A percentile compares a stretch with the other conserved stretches of the same genome.
Conservation (phyloP, 1,140 invertebrate genomes). For the Coptotermes formosanus region DNA sequence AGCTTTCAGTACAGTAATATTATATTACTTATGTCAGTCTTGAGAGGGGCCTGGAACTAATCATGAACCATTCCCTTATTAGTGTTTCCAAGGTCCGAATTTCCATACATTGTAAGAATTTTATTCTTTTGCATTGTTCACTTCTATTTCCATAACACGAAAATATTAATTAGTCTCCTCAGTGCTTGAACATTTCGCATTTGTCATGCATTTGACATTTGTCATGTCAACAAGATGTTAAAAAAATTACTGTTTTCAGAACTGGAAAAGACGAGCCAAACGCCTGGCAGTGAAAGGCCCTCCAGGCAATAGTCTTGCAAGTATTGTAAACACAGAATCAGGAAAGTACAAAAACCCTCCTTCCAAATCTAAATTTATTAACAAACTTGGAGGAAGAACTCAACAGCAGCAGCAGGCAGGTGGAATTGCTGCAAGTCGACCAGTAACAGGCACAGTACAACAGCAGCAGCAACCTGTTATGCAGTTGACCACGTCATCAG, state of each 20-base stretch:
- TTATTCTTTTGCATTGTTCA: no score
- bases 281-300: slow-evolving; percentile 60
- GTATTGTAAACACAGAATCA: slow-evolving; percentile 34
- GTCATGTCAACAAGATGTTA: neutral
- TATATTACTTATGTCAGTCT: no score
- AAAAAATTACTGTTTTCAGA: slow-evolving; percentile 48
- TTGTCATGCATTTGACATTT: no score
- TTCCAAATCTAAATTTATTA: slow-evolving; percentile 32
- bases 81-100: no score
- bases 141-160: no score
- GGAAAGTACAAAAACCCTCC: slow-evolving; percentile 33
- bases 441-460: neutral
- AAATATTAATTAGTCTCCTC: no score
- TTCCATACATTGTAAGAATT: no score
- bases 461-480: neutral
- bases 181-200: no score
- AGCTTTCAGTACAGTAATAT: no score
- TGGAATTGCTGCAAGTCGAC: neutral
- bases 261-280: slow-evolving; percentile 76
- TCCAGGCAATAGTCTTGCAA: neutral
- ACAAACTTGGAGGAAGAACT: neutral
- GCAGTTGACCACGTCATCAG: neutral
- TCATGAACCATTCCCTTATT: no score
- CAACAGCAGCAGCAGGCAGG: neutral
- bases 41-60: no score